These are phyloP conservation scores for Lottia scabra DNA, from an alignment of 2,888 invertebrate species.

Conservation along the genomic window DNA sequence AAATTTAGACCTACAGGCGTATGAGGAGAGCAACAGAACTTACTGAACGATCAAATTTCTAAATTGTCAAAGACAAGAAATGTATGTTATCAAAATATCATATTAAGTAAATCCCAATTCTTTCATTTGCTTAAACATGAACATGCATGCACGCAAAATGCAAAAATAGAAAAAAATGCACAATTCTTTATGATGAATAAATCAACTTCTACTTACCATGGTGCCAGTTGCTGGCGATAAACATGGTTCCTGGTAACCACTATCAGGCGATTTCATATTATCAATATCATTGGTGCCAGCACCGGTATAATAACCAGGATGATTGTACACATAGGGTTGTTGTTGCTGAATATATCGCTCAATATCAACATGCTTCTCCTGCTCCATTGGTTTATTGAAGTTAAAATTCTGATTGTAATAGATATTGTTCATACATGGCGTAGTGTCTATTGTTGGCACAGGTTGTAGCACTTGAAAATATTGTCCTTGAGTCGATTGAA, in stretches of 20 bases:
- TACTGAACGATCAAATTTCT: too few species aligned
- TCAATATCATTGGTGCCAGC: slow-evolving; percentile 35
- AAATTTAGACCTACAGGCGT: too few species aligned
- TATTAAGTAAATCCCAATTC: too few species aligned
- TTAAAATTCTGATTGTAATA: slow-evolving; percentile 5
- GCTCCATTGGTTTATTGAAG: neutral
- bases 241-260: slow-evolving; percentile 61
- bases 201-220: slow-evolving; percentile 24
- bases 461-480: slow-evolving; percentile 36
- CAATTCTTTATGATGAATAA: neutral
- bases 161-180: too few species aligned
- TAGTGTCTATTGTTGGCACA: slow-evolving; percentile 22
- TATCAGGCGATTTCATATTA: slow-evolving; percentile 61
- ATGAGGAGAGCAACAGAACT: too few species aligned
- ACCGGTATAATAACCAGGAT: slow-evolving; percentile 25
- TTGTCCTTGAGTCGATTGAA: slow-evolving; percentile 95
- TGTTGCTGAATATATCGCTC: slow-evolving; percentile 53
- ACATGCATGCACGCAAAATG: too few species aligned
- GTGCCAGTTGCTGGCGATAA: slow-evolving; percentile 44
- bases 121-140: too few species aligned
- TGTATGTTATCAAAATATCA: too few species aligned
- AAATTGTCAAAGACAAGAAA: too few species aligned
- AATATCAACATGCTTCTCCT: slow-evolving; percentile 33
- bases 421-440: slow-evolving; percentile 17
- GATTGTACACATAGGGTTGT: slow-evolving; percentile 27